Percentiles rank a stretch among this genome's conserved stretches.
Conservation (phyloP, 30 jellyfish, hydroid and myxozoan species). For the Nemopilema nomurai region DNA sequence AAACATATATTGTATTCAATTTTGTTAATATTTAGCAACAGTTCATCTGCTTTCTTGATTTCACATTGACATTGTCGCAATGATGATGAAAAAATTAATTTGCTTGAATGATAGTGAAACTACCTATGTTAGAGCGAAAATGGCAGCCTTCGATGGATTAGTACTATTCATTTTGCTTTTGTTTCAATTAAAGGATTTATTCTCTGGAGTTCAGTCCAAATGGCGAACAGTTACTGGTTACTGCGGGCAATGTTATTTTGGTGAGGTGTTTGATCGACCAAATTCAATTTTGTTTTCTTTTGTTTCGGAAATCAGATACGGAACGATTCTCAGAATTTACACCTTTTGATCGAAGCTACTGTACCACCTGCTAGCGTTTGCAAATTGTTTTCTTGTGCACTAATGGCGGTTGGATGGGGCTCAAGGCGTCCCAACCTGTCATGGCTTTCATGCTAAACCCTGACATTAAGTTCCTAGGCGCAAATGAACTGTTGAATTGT, state of each 20-base stretch:
- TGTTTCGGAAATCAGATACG: neutral
- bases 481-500: no score
- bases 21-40: no score
- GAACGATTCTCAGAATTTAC: no score
- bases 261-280: constrained; percentile 5
- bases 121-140: neutral
- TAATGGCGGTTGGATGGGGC: no score
- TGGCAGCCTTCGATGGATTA: neutral
- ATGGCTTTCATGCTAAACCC: no score
- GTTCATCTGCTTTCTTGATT: neutral
- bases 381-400: no score
- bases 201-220: constrained; percentile 68
- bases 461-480: no score
- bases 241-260: constrained; percentile 70
- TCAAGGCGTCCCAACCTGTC: no score
- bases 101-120: neutral
- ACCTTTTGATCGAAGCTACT: no score
- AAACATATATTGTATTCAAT: no score
- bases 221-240: constrained; percentile 55
- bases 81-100: no score
- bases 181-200: constrained; percentile 40
- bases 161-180: neutral
- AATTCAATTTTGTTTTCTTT: neutral
- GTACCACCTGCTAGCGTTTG: neutral
- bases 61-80: no score